Evolutionary conservation across 2,113 vertebrate genomes (phyloP).

Genomic region (Chiloscyllium plagiosum): DNA sequence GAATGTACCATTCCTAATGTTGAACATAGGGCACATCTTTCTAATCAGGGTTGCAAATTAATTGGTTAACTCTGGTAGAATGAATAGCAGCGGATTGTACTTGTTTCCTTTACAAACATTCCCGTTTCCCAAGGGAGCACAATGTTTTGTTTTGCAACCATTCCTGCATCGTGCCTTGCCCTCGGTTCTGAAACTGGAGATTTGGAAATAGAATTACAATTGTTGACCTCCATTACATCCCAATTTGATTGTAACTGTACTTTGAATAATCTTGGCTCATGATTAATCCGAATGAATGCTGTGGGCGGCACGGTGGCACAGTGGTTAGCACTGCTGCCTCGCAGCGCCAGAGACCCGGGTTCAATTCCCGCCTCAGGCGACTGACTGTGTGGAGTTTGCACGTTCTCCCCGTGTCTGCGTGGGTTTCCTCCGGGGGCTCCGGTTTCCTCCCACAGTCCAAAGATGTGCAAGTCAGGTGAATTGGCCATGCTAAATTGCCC

Average conservation of each 20-base stretch:
- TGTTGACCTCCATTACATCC: background rate
- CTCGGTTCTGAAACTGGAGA: background rate
- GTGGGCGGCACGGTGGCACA: too few species aligned
- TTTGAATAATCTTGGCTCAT: background rate
- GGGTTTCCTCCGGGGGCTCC: too few species aligned
- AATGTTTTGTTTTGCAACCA: background rate
- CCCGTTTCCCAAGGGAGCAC: background rate
- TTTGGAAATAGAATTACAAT: background rate
- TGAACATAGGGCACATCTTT: background rate
- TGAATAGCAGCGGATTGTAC: background rate
- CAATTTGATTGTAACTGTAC: background rate
- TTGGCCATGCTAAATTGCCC: too few species aligned
- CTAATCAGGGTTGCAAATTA: background rate
- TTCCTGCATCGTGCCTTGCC: background rate
- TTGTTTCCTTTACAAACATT: background rate
- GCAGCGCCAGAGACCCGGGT: too few species aligned
- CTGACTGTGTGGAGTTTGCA: too few species aligned
- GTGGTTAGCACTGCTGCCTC: too few species aligned
- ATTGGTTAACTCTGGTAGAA: background rate
- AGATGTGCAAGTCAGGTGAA: too few species aligned
- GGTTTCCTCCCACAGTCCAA: too few species aligned
- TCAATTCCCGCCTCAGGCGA: too few species aligned
- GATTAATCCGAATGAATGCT: background rate
- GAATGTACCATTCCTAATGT: background rate
- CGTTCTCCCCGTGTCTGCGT: too few species aligned